Base-by-base conservation (phyloP, 23 tunicate species). In the Botrylloides violaceus region DNA sequence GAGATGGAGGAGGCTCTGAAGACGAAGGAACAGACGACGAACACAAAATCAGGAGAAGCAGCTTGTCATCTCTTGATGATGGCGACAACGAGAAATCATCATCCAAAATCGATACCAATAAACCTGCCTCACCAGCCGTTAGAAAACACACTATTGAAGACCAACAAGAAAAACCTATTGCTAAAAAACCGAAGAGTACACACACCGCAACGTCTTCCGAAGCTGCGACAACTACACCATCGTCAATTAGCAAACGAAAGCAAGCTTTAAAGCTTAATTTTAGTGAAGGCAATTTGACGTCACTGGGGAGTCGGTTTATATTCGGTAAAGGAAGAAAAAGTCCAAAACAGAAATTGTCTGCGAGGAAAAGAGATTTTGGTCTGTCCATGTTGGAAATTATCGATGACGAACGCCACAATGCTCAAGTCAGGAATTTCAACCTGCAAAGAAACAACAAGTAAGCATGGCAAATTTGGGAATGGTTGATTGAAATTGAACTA, bases 391-490 rank as follows among this genome's bases (percentile, higher is more conserved):
- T 23, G 4, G 56, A 28, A 0, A 32, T 25, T 20, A 43, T 43
- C 26, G 74, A 68, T 20, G 58, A 68, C 56, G 74, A 68, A 37
- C 21, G 74, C 21, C 56, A 31, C 21, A 68, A 68, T 22, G 74
- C 74, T 68, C 74, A 68, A 68, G 37, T 36, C 7, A 68, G 74
- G 37, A 68, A 39, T 18, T 23, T 68, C 57, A 36, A 28, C 25
- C 5, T 68, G 28, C 58, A 32, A 56, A 68, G 37, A 68, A 36
- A 35, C 26, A 68, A 39, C 29, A 68, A 43, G 74, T 68, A 43
- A 36, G 58, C 37, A n/a, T n/a, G n/a, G n/a, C n/a, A n/a, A n/a
- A n/a, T n/a, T n/a, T n/a, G n/a, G n/a, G n/a, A n/a, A n/a, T n/a
- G n/a, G n/a, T n/a, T n/a, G n/a, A n/a, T n/a, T n/a, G n/a, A n/a